Conservation (phyloP, 2,888 invertebrate genomes). For the Pachydiplax longipennis region DNA sequence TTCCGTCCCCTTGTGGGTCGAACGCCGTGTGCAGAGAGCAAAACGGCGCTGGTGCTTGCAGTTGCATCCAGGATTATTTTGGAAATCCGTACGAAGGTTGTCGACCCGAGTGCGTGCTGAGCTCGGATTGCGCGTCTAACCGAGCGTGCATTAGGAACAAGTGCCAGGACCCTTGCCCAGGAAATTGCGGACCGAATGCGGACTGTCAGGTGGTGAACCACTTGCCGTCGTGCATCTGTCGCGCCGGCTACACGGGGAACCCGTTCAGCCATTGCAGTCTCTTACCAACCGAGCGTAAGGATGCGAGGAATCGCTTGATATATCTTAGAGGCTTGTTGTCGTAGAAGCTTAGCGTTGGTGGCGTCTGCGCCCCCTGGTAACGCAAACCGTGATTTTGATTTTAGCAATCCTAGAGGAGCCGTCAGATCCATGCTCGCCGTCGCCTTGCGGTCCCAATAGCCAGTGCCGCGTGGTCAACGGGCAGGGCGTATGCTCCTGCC, state of each 20-base stretch:
- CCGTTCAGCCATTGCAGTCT: conserved; percentile 60
- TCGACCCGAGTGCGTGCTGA: conserved; percentile 75
- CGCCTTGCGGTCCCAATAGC: conserved; percentile 80
- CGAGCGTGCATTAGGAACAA: conserved; percentile 73
- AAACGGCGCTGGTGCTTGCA: conserved; percentile 76
- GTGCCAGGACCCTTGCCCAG: conserved; percentile 76
- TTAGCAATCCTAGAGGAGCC: conserved; percentile 49
- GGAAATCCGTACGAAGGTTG: conserved; percentile 72
- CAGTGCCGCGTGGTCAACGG: conserved; percentile 74
- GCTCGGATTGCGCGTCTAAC: conserved; percentile 73
- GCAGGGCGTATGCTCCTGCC: conserved; percentile 74
- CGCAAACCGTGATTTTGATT: not conserved
- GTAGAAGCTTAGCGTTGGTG: not conserved
- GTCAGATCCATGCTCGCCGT: conserved; percentile 72
- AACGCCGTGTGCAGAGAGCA: conserved; percentile 79
- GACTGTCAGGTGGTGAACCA: conserved; percentile 77
- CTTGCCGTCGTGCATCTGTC: conserved; percentile 74
- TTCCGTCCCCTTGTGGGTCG: conserved; percentile 82
- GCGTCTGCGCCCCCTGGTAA: not conserved
- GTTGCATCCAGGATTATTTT: conserved; percentile 70
- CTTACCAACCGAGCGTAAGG: conserved; percentile 57
- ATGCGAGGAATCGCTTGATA: not conserved
- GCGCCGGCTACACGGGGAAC: conserved; percentile 53
- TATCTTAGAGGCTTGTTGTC: not conserved
- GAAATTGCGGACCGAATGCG: conserved; percentile 76